Evolutionary conservation across 2,113 vertebrate species (phyloP).

Genomic region (Elephas maximus): DNA sequence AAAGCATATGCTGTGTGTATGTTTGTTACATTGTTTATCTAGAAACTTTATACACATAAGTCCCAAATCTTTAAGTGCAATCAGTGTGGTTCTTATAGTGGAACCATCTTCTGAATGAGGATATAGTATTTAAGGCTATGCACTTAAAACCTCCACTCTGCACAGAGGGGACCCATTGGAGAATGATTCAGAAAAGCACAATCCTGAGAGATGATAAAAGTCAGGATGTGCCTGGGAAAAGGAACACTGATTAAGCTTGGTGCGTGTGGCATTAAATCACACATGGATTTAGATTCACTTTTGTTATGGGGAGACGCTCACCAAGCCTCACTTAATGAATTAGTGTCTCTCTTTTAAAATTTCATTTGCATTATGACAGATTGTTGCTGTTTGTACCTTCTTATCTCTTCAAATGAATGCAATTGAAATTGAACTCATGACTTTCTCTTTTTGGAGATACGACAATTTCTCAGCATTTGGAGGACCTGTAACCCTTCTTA

Average conservation of each 20-base stretch:
- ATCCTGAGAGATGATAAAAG: not conserved
- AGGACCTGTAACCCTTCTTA: constrained; percentile 77
- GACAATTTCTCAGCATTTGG: constrained; percentile 70
- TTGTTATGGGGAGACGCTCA: not conserved
- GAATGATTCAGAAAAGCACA: not conserved
- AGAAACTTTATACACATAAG: not conserved
- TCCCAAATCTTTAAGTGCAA: not conserved
- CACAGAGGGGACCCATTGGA: not conserved
- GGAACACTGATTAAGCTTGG: not conserved
- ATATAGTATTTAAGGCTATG: not conserved
- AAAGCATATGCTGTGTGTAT: accelerated
- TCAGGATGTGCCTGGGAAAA: not conserved
- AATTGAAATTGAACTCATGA: constrained; percentile 52
- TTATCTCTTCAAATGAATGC: constrained; percentile 14
- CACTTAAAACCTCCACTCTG: not conserved
- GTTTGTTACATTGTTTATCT: not conserved
- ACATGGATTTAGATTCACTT: not conserved
- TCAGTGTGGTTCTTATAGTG: not conserved
- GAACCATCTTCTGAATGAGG: not conserved
- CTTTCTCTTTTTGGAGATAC: constrained; percentile 13
- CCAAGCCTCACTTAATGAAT: not conserved
- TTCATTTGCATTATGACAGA: constrained; percentile 28
- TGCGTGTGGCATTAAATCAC: not conserved
- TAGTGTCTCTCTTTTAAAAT: constrained; percentile 4
- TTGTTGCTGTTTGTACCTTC: not conserved